These are phyloP conservation scores for Etheostoma spectabile DNA, from an alignment of 2,113 vertebrate species.

Conservation along the genomic window DNA sequence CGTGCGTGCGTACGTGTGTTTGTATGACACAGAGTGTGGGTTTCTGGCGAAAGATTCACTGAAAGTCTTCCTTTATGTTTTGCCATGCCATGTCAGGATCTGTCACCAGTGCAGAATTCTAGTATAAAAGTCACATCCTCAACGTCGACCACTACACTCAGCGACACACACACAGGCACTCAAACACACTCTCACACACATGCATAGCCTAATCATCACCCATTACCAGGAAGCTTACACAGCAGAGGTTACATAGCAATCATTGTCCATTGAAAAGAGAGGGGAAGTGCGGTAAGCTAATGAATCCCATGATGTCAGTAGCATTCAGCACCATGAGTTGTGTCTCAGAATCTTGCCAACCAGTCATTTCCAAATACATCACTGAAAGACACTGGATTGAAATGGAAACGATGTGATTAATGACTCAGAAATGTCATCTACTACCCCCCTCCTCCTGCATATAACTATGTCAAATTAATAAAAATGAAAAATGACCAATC, in stretches of 20 bases:
- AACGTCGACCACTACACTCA: neutral
- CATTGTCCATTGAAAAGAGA: conserved; percentile 36
- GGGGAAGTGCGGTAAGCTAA: conserved; percentile 22
- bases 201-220: conserved; percentile 36
- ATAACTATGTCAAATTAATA: neutral
- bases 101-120: neutral
- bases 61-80: conserved; percentile 19
- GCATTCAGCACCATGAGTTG: conserved; percentile 15
- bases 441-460: no score
- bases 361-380: conserved; percentile 12
- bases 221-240: conserved; percentile 22
- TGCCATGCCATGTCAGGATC: neutral
- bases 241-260: conserved; percentile 37
- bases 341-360: conserved; percentile 11
- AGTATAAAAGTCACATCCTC: conserved; percentile 17
- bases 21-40: neutral
- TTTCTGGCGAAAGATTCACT: conserved; percentile 31
- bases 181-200: neutral
- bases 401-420: conserved; percentile 16
- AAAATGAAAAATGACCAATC: neutral
- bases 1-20: neutral
- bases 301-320: conserved; percentile 45
- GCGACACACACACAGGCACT: neutral
- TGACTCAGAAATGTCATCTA: conserved; percentile 4
- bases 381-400: conserved; percentile 2